phyloP scores from a whole-genome alignment of 2,113 vertebrate genomes.

The Tachuris rubrigastra region DNA sequence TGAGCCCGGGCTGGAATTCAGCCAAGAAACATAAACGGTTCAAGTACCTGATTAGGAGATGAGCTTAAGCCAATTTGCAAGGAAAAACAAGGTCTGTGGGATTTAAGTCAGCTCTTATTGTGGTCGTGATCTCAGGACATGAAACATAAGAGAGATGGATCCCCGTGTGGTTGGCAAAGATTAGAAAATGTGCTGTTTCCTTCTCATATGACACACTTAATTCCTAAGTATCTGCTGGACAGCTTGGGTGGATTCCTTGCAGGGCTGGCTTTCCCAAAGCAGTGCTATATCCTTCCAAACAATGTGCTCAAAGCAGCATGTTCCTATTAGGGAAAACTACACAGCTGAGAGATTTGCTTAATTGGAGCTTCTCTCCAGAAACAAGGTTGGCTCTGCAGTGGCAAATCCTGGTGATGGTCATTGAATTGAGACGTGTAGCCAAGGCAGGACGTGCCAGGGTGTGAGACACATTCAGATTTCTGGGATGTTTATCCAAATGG shows the following conservation, averaged over 20 bases:
- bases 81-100: slow-evolving; percentile 6
- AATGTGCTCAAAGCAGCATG: neutral
- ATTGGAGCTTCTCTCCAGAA: neutral
- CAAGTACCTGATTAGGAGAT: slow-evolving; percentile 38
- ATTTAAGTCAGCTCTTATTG: slow-evolving; percentile 31
- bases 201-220: slow-evolving; percentile 39
- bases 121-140: neutral
- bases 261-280: neutral
- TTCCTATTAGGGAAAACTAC: neutral
- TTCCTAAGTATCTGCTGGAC: slow-evolving; percentile 30
- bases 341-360: neutral
- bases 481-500: neutral
- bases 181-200: slow-evolving; percentile 35
- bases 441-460: neutral
- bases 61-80: slow-evolving; percentile 27
- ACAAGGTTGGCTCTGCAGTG: neutral
- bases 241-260: neutral
- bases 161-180: neutral
- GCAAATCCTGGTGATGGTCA: neutral
- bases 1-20: neutral
- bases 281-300: neutral
- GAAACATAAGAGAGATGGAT: neutral
- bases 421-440: neutral
- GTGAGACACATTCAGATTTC: neutral
- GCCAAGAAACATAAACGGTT: slow-evolving; percentile 34